These are phyloP conservation scores for Tylochromis polylepis DNA, from an alignment of 2,113 vertebrate species.

Conservation along the genomic window DNA sequence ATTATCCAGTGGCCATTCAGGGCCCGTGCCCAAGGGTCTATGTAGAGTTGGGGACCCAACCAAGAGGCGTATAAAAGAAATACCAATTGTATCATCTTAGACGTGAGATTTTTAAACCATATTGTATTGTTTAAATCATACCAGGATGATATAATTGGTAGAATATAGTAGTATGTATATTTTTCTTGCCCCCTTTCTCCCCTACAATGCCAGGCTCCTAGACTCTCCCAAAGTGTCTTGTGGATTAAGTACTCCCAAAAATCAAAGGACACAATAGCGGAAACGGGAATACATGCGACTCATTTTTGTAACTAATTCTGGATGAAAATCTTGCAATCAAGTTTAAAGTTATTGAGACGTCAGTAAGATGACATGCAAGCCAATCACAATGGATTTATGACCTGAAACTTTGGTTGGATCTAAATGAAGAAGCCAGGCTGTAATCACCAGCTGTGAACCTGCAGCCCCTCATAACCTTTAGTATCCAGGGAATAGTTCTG, in stretches of 20 bases:
- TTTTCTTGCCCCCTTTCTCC: not conserved
- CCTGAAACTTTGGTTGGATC: no score
- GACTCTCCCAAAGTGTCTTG: not conserved
- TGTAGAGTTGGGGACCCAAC: not conserved
- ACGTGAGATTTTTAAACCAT: accelerated
- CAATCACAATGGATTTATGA: not conserved
- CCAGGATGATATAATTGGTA: not conserved
- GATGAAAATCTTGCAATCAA: not conserved
- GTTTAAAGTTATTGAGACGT: not conserved
- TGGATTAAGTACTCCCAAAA: not conserved
- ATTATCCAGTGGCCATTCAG: not conserved
- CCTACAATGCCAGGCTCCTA: not conserved
- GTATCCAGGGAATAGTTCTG: not conserved
- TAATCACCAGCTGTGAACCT: no score
- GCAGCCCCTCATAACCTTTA: no score
- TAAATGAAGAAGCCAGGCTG: no score
- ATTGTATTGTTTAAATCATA: not conserved
- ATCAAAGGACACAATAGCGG: not conserved
- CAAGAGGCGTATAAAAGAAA: not conserved
- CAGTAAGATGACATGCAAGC: not conserved
- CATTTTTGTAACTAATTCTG: not conserved
- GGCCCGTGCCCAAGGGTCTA: accelerated
- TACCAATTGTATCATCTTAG: not conserved
- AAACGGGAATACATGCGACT: not conserved
- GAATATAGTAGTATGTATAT: not conserved